phyloP scores from a whole-genome alignment of 2,888 invertebrate species.

The Willowsia nigromaculata region DNA sequence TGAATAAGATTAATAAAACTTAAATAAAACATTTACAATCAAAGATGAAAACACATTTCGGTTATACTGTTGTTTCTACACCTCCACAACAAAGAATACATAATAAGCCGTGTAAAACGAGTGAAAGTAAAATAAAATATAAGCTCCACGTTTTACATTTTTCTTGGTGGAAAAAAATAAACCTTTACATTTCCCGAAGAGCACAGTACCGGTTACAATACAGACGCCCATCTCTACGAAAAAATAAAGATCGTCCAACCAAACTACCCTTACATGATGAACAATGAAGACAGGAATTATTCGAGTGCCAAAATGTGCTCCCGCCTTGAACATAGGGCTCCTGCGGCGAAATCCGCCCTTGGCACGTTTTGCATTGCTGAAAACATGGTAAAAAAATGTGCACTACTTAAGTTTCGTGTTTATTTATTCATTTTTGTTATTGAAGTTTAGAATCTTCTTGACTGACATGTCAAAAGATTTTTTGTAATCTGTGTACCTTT shows the following conservation, averaged over 20 bases:
- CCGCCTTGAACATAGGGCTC: slow-evolving; percentile 69
- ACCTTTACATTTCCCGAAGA: slow-evolving; percentile 8
- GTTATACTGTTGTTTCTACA: no score
- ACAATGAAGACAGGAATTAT: slow-evolving; percentile 65
- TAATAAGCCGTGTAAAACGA: no score
- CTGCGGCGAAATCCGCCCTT: slow-evolving; percentile 35
- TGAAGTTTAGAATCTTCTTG: not conserved
- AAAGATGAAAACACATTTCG: no score
- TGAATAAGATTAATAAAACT: no score
- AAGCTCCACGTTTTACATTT: no score
- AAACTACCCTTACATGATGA: slow-evolving; percentile 62
- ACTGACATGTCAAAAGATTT: not conserved
- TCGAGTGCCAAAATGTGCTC: slow-evolving; percentile 66
- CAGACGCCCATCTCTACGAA: slow-evolving; percentile 56
- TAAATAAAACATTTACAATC: no score
- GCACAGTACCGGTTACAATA: slow-evolving; percentile 74
- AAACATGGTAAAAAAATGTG: no score
- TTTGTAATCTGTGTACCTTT: slow-evolving; percentile 24
- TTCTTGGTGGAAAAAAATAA: not conserved
- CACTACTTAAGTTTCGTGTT: no score
- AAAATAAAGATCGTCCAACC: slow-evolving; percentile 52
- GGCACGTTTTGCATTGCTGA: slow-evolving; percentile 59
- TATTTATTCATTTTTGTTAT: no score
- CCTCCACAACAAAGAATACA: no score
- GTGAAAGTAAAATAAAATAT: no score